Conservation (phyloP, 2,888 invertebrate species). For the Cyaniris semiargus region DNA sequence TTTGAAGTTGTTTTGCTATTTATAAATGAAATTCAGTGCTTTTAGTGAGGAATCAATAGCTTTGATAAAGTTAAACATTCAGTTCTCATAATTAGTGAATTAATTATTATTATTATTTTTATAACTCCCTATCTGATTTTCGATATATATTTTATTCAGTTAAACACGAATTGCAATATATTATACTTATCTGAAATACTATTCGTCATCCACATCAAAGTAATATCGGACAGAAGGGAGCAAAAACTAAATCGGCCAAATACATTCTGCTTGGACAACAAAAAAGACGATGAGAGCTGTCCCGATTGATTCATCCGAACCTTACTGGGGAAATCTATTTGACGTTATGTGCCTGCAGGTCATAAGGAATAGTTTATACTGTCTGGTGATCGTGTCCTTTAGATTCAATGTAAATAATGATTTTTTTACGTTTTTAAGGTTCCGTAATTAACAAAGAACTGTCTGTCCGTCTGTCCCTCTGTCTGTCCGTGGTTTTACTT, state of each 20-base stretch:
- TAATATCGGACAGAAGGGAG: neutral
- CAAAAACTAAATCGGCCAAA: conserved; percentile 21
- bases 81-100: too few species aligned
- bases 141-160: neutral
- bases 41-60: too few species aligned
- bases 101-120: too few species aligned
- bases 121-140: too few species aligned
- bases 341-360: neutral
- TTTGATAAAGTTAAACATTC: too few species aligned
- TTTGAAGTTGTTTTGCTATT: too few species aligned
- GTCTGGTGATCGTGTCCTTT: neutral
- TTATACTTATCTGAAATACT: neutral
- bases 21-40: too few species aligned
- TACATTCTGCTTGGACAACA: conserved; percentile 8
- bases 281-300: conserved; percentile 7
- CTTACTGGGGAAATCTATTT: conserved; percentile 6
- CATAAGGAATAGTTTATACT: neutral
- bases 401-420: too few species aligned
- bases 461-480: too few species aligned
- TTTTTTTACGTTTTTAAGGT: too few species aligned
- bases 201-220: neutral
- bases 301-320: conserved; percentile 12
- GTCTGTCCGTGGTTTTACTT: too few species aligned
- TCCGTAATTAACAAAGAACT: too few species aligned
- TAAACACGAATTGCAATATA: neutral